Conservation (phyloP, 2,113 vertebrate genomes). For the Psammodynastes pulverulentus region DNA sequence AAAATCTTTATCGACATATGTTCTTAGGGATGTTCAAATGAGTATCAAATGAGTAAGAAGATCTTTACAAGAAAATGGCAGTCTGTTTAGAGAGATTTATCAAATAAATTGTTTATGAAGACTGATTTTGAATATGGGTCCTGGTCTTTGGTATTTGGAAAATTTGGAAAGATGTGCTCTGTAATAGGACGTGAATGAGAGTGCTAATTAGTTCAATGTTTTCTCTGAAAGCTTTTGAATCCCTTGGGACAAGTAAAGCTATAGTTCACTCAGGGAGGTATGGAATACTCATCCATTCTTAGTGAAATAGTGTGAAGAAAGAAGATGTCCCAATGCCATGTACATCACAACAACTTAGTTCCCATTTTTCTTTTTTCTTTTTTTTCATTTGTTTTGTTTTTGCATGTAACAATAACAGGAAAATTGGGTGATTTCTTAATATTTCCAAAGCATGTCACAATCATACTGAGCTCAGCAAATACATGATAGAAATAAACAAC, state of each 20-base stretch:
- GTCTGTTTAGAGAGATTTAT: neutral
- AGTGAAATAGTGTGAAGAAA: slow-evolving; percentile 22
- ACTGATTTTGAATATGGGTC: neutral
- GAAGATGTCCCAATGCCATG: neutral
- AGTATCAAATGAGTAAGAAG: neutral
- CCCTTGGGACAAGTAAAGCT: neutral
- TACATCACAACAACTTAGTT: slow-evolving; percentile 21
- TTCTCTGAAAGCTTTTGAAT: neutral
- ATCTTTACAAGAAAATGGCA: neutral
- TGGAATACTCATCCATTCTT: neutral
- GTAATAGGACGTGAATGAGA: neutral
- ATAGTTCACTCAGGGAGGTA: neutral
- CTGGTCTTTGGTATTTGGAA: neutral
- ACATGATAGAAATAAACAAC: neutral
- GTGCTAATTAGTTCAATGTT: neutral
- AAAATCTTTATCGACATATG: neutral
- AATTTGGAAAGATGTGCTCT: neutral
- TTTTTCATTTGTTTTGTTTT: neutral
- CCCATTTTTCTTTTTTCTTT: neutral
- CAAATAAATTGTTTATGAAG: neutral
- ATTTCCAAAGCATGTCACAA: neutral
- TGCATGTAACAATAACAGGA: neutral
- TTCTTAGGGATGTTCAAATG: neutral
- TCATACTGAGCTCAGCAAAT: neutral
- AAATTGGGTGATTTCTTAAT: slow-evolving; percentile 1